These are phyloP conservation scores for Brachypteracias leptosomus DNA, from an alignment of 2,113 vertebrate species.

Conservation along the genomic window DNA sequence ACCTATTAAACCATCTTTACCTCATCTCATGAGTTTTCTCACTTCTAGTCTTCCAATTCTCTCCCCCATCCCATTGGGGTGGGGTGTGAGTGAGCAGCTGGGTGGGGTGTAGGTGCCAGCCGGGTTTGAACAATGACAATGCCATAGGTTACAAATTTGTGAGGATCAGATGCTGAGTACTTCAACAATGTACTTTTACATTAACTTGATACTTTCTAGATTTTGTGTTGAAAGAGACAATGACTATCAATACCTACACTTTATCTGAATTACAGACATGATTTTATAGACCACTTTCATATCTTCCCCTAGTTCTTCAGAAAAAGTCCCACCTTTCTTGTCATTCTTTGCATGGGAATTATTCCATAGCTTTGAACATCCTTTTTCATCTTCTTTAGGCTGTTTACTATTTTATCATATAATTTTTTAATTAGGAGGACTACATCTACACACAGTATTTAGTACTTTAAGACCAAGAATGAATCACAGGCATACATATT, in stretches of 20 bases:
- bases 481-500: neutral
- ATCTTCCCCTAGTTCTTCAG: neutral
- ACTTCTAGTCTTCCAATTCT: neutral
- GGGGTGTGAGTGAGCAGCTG: neutral
- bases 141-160: neutral
- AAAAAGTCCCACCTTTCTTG: neutral
- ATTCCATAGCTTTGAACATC: neutral
- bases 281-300: neutral
- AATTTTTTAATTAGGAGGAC: neutral
- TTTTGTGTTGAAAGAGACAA: neutral
- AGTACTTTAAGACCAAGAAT: neutral
- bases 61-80: neutral
- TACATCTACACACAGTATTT: neutral
- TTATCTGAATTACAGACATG: neutral
- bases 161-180: neutral
- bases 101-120: neutral
- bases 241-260: fast-evolving
- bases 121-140: neutral
- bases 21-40: neutral
- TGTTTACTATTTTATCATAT: neutral
- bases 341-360: neutral
- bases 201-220: neutral
- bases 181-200: neutral
- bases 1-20: neutral
- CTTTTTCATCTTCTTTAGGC: neutral